phyloP scores from a whole-genome alignment of 1,140 invertebrate genomes.

The Adoxophyes honmai region DNA sequence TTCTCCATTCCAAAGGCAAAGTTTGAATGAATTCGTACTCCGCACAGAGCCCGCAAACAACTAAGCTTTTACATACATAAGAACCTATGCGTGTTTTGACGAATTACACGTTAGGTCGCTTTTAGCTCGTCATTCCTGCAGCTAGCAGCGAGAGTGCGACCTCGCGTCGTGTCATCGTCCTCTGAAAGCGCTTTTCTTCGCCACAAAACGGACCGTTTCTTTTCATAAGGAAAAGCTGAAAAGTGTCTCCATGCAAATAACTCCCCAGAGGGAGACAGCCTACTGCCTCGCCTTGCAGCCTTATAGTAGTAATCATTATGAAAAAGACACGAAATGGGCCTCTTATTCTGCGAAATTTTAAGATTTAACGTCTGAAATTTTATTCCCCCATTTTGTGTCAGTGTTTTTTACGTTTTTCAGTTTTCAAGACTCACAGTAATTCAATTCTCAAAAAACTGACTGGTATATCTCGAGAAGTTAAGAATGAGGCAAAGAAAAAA shows the following conservation, averaged over 20 bases:
- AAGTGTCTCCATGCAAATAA: constrained; percentile 75
- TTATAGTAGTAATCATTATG: constrained; percentile 54
- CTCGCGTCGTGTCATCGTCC: constrained; percentile 75
- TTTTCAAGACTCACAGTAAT: too few species aligned
- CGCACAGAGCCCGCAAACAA: constrained; percentile 28
- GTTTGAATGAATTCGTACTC: constrained; percentile 52
- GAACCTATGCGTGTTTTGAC: constrained; percentile 54
- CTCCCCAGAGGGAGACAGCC: constrained; percentile 69
- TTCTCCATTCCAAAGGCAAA: constrained; percentile 40
- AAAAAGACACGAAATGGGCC: constrained; percentile 60
- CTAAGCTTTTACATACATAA: constrained; percentile 28
- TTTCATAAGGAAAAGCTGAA: constrained; percentile 75
- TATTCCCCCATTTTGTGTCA: neutral
- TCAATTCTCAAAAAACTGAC: too few species aligned
- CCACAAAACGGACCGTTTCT: constrained; percentile 74
- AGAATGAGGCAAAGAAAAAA: neutral
- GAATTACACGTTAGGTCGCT: constrained; percentile 68
- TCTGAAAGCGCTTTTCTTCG: constrained; percentile 74
- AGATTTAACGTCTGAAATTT: constrained; percentile 18
- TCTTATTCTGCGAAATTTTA: constrained; percentile 22
- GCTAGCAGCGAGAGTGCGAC: constrained; percentile 67
- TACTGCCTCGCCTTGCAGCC: constrained; percentile 64
- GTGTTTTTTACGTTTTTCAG: constrained; percentile 6
- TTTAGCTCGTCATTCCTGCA: constrained; percentile 66
- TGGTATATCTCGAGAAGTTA: too few species aligned